Base-by-base conservation (phyloP, 1,140 invertebrate species). In the Mactra quadrangularis region DNA sequence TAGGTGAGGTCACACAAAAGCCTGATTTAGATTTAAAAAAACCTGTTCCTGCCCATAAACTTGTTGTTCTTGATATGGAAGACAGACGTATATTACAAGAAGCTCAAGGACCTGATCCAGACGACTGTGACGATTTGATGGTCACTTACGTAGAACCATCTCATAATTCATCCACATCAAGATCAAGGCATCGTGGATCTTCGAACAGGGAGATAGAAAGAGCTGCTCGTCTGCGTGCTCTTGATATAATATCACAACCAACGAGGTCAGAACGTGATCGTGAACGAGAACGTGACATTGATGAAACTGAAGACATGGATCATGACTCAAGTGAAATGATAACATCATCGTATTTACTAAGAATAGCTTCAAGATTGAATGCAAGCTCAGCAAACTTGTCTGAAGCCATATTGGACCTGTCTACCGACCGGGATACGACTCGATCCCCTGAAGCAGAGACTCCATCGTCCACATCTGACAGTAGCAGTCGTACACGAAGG, bases 11-110 rank as follows among this genome's bases (percentile, higher is more conserved):
- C n/a, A 60, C 79, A 1, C 59, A 77, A 11, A 84, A 87, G 17
- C 59, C 85, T 19, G 89, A 91, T 62, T 72, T 85, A 1, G 59
- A 38, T 25, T 72, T 91, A 7, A 89, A 88, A 31, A 84, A 88
- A 17, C 88, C 90, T 1, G 86, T 90, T 13, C 87, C 87, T 3
- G 86, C 86, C 9, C 89, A 91, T 22, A 86, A 89, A 77, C 84
- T 90, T 17, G 59, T 86, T 0, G 52, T 87, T 15, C 82, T 90
- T 13, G 89, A 90, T n/a, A 85, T 86, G 82, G 88, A 90, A 47
- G 85, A 85, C n/a, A 71, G 71, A 17, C 57, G 72, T n/a, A 52
- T 38, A 25, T 15, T 60, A 4, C 38, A 72, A 57, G 76, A 79
- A 22, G 50, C 55, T 17, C 66, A 79, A 33, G 33, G 33, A 15